Conservation (phyloP, 2,797 vertebrate species). For the Mormyrops boulengeri region DNA sequence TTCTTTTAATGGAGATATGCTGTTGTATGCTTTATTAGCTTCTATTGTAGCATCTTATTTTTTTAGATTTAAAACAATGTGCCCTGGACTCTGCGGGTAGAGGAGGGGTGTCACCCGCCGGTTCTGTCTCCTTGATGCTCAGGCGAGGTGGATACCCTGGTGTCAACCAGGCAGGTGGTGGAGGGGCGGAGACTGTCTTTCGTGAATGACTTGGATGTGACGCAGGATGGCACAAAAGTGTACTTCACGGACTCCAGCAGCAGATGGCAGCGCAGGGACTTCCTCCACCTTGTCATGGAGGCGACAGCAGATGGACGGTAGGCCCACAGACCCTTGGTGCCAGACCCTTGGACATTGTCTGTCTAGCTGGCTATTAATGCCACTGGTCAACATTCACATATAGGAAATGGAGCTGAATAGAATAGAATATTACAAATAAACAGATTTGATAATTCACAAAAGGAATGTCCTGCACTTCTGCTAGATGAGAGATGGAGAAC, state of each 20-base stretch:
- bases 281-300: slow-evolving; percentile 80
- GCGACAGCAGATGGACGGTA: slow-evolving; percentile 87
- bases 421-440: not conserved
- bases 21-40: not conserved
- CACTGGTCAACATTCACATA: not conserved
- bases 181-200: slow-evolving; percentile 81
- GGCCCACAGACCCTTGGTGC: slow-evolving; percentile 20
- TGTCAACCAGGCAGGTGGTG: slow-evolving; percentile 65
- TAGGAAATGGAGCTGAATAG: not conserved
- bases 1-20: not conserved
- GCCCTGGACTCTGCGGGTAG: not conserved
- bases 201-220: slow-evolving; percentile 83
- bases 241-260: slow-evolving; percentile 94
- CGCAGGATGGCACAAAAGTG: slow-evolving; percentile 81
- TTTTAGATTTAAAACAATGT: not conserved
- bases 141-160: slow-evolving; percentile 71
- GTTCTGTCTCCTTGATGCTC: not conserved
- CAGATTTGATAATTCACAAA: not conserved
- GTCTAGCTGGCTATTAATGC: not conserved
- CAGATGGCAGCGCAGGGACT: slow-evolving; percentile 89
- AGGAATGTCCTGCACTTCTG: not conserved
- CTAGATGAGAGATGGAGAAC: not conserved
- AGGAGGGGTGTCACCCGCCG: not conserved
- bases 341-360: not conserved
- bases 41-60: not conserved